Evolutionary conservation across 2,888 invertebrate species (phyloP).

Genomic region (Conops quadrifasciatus): DNA sequence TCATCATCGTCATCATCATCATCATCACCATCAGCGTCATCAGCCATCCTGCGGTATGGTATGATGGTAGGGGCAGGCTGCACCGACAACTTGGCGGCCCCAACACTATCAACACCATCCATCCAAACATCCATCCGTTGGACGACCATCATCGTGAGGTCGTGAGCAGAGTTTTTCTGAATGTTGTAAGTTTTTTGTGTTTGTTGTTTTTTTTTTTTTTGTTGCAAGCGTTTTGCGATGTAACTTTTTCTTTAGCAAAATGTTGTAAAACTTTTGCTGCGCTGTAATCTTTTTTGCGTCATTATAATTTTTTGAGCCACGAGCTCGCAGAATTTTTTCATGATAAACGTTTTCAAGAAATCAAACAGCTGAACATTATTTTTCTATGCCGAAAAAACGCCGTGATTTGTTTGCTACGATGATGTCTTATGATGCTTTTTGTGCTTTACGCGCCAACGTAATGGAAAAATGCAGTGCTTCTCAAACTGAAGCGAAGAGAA

Average conservation of each 20-base stretch:
- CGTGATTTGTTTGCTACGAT: conserved; percentile 6
- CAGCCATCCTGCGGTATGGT: too few relatives aligned
- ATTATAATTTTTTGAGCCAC: conserved; percentile 1
- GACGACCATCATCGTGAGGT: conserved; percentile 45
- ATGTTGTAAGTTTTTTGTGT: conserved; percentile 21
- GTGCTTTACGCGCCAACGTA: background rate
- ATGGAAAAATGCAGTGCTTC: background rate
- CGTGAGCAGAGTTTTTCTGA: conserved; percentile 45
- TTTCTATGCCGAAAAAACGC: background rate
- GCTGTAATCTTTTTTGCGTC: background rate
- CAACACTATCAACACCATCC: conserved; percentile 20
- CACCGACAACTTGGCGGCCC: background rate
- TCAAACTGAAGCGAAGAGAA: background rate
- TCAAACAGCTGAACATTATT: background rate
- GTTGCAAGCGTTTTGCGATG: too few relatives aligned
- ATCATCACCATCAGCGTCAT: background rate
- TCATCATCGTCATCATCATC: conserved; percentile 11
- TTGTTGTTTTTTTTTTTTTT: conserved; percentile 11
- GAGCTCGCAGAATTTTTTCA: conserved; percentile 19
- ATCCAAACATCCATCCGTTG: background rate
- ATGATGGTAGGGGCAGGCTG: too few relatives aligned
- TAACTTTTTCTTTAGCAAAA: too few relatives aligned
- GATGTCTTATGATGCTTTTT: background rate
- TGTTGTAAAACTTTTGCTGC: background rate
- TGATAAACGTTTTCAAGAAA: conserved; percentile 14